phyloP scores from a whole-genome alignment of 1,140 invertebrate genomes.

The Drosophila rufa region DNA sequence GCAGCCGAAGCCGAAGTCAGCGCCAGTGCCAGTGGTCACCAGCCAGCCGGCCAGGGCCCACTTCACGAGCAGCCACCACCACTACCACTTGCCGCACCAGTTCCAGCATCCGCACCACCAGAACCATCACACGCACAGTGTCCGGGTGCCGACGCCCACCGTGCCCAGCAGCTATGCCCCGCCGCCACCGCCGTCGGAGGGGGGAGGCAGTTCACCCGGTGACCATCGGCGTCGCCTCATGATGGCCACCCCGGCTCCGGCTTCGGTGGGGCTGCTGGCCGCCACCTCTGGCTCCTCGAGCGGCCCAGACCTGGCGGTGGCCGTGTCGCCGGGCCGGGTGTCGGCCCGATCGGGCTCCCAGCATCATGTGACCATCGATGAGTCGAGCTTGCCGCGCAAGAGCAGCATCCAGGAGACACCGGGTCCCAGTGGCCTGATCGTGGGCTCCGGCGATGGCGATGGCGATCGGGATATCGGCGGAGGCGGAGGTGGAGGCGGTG shows the following conservation, averaged over 20 bases:
- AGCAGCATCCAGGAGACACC: conserved; percentile 52
- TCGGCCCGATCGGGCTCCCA: conserved; percentile 76
- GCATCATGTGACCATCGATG: conserved; percentile 84
- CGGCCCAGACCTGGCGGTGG: conserved; percentile 86
- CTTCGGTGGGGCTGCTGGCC: conserved; percentile 21
- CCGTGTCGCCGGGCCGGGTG: conserved; percentile 87
- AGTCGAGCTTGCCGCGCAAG: conserved; percentile 76
- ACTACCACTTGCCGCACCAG: conserved; percentile 82
- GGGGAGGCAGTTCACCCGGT: conserved; percentile 38
- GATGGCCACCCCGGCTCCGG: conserved; percentile 13
- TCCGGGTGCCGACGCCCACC: conserved; percentile 76
- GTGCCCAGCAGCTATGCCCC: conserved; percentile 75
- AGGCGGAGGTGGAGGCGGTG: conserved; percentile 49
- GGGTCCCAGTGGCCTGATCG: conserved; percentile 64
- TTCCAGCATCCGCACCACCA: conserved; percentile 84
- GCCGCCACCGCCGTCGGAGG: conserved; percentile 9
- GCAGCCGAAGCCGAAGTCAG: conserved; percentile 8
- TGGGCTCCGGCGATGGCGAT: conserved; percentile 62
- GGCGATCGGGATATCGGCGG: conserved; percentile 42
- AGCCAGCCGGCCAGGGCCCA: conserved; percentile 66
- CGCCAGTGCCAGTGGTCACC: conserved; percentile 40
- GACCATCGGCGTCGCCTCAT: conserved; percentile 30
- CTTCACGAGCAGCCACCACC: conserved; percentile 78
- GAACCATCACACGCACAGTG: conserved; percentile 80
- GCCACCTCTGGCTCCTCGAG: conserved; percentile 21